Percentiles rank a stretch among this genome's conserved stretches.
These are phyloP conservation scores for Sinosuthora webbiana DNA, from an alignment of 2,113 vertebrate genomes.

Conservation along the genomic window DNA sequence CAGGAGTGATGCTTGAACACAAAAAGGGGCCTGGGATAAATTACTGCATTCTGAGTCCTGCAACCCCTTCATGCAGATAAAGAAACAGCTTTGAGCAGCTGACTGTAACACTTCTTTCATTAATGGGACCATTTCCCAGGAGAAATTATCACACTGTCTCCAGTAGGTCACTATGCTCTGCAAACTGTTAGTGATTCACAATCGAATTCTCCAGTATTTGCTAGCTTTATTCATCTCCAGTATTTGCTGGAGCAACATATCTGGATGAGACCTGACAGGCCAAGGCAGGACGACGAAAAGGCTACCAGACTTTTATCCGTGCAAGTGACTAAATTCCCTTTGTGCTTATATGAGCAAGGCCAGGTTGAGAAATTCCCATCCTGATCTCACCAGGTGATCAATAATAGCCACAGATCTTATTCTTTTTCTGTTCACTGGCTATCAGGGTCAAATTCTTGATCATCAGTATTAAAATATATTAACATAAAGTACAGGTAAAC, in stretches of 20 bases:
- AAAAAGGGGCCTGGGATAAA: not conserved
- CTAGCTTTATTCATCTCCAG: not conserved
- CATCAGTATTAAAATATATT: not conserved
- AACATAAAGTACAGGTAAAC: not conserved
- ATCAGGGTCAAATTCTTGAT: not conserved
- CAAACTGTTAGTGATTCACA: not conserved
- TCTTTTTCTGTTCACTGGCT: not conserved
- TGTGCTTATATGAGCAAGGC: not conserved
- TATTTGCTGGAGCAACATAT: not conserved
- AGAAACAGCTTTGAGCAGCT: not conserved
- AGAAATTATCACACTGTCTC: not conserved
- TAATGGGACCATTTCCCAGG: not conserved
- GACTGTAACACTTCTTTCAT: not conserved
- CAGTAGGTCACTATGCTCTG: not conserved
- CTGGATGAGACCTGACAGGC: not conserved
- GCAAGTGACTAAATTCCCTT: not conserved
- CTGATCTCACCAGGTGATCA: not conserved
- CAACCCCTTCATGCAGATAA: accelerated
- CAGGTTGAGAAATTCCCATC: not conserved
- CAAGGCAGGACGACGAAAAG: not conserved
- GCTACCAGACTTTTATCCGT: not conserved
- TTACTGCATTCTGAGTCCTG: not conserved
- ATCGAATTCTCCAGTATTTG: not conserved
- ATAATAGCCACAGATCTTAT: not conserved
- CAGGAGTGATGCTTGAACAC: not conserved